Conservation (phyloP, 2,113 vertebrate genomes). For the Equus przewalskii region DNA sequence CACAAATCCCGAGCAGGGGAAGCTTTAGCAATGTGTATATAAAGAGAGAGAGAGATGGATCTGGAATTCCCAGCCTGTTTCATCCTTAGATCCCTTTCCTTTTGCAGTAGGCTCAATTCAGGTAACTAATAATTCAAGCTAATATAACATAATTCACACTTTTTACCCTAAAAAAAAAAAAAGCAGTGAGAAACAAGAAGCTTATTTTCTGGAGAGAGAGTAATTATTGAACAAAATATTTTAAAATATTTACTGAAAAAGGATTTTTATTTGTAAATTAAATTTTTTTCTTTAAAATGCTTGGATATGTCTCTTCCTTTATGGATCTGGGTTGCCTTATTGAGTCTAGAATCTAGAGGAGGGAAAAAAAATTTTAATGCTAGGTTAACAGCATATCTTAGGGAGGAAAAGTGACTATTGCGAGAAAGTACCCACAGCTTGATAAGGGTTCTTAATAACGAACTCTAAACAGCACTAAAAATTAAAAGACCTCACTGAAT, state of each 20-base stretch:
- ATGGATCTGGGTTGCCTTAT: not conserved
- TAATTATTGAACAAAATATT: constrained; percentile 3
- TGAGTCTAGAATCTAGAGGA: not conserved
- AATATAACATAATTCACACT: not conserved
- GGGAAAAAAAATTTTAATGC: not conserved
- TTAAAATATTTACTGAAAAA: not conserved
- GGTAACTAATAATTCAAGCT: not conserved
- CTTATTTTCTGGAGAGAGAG: not conserved
- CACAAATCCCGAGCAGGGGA: not conserved
- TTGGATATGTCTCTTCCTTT: not conserved
- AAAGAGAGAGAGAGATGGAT: not conserved
- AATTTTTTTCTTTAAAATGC: not conserved
- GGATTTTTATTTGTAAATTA: not conserved
- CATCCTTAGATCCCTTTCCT: not conserved
- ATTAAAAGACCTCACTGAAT: not conserved
- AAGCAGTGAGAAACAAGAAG: not conserved
- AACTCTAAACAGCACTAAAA: not conserved
- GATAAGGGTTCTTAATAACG: not conserved
- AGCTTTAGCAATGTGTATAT: no score
- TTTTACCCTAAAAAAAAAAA: not conserved
- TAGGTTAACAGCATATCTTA: not conserved
- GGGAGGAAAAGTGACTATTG: not conserved
- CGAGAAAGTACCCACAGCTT: not conserved
- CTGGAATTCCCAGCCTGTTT: not conserved
- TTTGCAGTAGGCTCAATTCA: not conserved